phyloP scores from a whole-genome alignment of 2,113 vertebrate species.

The Neoarius graeffei region DNA sequence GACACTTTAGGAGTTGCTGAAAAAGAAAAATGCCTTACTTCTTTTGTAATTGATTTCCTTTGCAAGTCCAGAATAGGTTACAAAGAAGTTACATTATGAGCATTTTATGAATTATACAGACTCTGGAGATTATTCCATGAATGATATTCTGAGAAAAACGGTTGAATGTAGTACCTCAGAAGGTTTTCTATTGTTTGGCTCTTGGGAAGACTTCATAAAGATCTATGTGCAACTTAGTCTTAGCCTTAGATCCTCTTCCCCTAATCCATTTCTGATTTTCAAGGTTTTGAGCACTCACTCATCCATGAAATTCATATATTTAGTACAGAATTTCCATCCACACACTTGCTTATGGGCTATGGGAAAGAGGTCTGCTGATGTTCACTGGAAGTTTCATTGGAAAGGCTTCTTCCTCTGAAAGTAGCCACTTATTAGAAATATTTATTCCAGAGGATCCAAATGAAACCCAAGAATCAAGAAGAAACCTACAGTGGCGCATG shows the following conservation, averaged over 20 bases:
- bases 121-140: too few relatives aligned
- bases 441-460: neutral
- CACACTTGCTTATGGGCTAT: neutral
- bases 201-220: too few relatives aligned
- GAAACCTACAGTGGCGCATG: neutral
- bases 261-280: neutral
- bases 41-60: neutral
- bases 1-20: slow-evolving; percentile 1
- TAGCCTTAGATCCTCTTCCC: neutral
- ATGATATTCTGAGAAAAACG: neutral
- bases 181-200: too few relatives aligned
- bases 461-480: neutral
- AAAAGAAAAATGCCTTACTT: neutral
- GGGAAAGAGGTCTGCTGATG: neutral
- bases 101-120: too few relatives aligned
- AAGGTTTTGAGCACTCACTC: neutral
- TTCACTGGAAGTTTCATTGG: neutral
- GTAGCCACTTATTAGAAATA: neutral
- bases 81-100: neutral
- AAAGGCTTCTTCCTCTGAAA: neutral
- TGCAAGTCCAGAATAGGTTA: neutral
- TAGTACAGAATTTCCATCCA: neutral
- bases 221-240: neutral
- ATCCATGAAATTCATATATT: neutral
- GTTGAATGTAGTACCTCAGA: neutral